Conservation (phyloP, 1,140 invertebrate species). For the Neodiprion virginianus region DNA sequence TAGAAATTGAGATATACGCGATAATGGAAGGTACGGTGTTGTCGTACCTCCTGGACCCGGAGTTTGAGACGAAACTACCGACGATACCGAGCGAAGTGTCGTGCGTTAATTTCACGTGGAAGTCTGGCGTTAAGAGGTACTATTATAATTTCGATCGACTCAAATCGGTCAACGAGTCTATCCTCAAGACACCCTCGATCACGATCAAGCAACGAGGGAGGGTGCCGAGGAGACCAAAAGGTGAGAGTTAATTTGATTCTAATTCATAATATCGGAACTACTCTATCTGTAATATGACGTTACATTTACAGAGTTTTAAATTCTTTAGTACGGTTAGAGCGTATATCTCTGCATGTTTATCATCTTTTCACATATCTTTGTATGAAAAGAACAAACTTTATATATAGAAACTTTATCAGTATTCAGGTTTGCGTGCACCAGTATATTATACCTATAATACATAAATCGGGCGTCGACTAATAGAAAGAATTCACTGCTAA, state of each 20-base stretch:
- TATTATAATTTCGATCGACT: constrained; percentile 87
- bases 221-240: constrained; percentile 84
- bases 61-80: constrained; percentile 87
- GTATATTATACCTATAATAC: no score
- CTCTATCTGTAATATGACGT: background rate
- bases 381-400: background rate
- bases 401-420: no score
- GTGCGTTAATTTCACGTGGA: constrained; percentile 93
- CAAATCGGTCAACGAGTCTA: constrained; percentile 82
- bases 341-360: background rate
- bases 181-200: constrained; percentile 83
- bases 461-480: no score
- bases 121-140: constrained; percentile 84
- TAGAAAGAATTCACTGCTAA: no score
- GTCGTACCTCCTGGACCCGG: constrained; percentile 85
- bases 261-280: background rate
- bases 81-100: constrained; percentile 90
- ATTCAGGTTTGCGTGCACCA: background rate
- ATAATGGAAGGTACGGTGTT: constrained; percentile 85
- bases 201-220: constrained; percentile 85
- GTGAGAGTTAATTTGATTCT: constrained; percentile 56
- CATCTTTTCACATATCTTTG: background rate
- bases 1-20: constrained; percentile 87
- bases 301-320: background rate
- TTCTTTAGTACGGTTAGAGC: background rate